Evolutionary conservation across 2,797 vertebrate species (phyloP).

Genomic region (Melanotaenia boesemani): DNA sequence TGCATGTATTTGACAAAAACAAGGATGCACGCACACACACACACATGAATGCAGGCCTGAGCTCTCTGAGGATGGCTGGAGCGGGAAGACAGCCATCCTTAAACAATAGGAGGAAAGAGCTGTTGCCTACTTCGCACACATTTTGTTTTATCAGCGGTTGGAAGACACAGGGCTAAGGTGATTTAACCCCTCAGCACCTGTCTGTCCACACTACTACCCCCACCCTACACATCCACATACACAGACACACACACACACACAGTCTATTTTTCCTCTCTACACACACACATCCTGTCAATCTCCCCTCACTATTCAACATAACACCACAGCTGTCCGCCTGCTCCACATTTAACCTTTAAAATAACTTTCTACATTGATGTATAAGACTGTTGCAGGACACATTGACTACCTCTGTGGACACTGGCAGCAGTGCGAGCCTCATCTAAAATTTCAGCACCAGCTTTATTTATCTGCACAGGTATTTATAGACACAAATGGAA

Average conservation of each 20-base stretch:
- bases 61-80: constrained; percentile 57
- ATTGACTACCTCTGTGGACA: constrained; percentile 58
- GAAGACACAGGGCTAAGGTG: constrained; percentile 66
- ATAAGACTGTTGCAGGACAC: constrained; percentile 38
- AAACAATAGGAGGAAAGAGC: constrained; percentile 83
- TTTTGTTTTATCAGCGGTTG: constrained; percentile 71
- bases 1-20: constrained; percentile 31
- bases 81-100: constrained; percentile 66
- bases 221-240: background rate
- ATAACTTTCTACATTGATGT: constrained; percentile 46
- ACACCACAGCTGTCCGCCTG: constrained; percentile 56
- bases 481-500: constrained; percentile 69
- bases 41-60: constrained; percentile 26
- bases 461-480: constrained; percentile 70
- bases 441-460: constrained; percentile 63
- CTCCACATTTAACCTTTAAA: constrained; percentile 55
- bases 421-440: constrained; percentile 33
- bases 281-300: constrained; percentile 60
- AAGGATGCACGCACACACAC: constrained; percentile 22
- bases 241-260: constrained; percentile 3
- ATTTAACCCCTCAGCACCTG: constrained; percentile 76
- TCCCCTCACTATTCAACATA: constrained; percentile 35
- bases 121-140: constrained; percentile 79
- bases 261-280: constrained; percentile 5
- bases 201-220: constrained; percentile 52